phyloP scores from a whole-genome alignment of 2,888 invertebrate species.

The Parnassius mnemosyne region DNA sequence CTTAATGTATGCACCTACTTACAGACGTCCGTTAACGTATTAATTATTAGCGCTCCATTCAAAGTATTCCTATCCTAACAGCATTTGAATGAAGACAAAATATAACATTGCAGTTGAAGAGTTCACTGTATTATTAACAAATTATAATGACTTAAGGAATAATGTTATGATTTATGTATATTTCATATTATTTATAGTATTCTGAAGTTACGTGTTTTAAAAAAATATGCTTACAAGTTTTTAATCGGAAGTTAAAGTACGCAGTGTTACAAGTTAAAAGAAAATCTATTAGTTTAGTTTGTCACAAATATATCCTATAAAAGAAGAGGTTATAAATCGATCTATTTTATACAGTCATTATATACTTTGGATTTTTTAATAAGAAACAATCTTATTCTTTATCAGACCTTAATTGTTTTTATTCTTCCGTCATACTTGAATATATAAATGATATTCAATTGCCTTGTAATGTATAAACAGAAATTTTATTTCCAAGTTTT shows the following conservation, averaged over 20 bases:
- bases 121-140: slow-evolving; percentile 41
- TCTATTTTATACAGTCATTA: slow-evolving; percentile 39
- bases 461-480: too few relatives aligned
- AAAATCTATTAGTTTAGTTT: slow-evolving; percentile 21
- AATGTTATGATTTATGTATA: slow-evolving; percentile 53
- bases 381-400: too few relatives aligned
- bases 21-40: too few relatives aligned
- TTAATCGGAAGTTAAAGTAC: background rate
- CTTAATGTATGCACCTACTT: too few relatives aligned
- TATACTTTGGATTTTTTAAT: slow-evolving; percentile 24
- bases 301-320: slow-evolving; percentile 18
- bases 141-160: slow-evolving; percentile 39
- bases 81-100: slow-evolving; percentile 6
- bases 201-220: slow-evolving; percentile 10
- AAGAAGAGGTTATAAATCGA: background rate
- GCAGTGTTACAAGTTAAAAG: slow-evolving; percentile 4
- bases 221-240: slow-evolving; percentile 6
- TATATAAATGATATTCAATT: too few relatives aligned
- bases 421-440: too few relatives aligned
- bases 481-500: too few relatives aligned
- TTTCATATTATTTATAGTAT: slow-evolving; percentile 36
- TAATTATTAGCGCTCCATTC: too few relatives aligned
- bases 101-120: slow-evolving; percentile 33
- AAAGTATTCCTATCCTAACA: too few relatives aligned
- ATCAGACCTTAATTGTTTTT: too few relatives aligned